Conservation (phyloP, 2,113 vertebrate genomes). For the Marmota flaviventris region DNA sequence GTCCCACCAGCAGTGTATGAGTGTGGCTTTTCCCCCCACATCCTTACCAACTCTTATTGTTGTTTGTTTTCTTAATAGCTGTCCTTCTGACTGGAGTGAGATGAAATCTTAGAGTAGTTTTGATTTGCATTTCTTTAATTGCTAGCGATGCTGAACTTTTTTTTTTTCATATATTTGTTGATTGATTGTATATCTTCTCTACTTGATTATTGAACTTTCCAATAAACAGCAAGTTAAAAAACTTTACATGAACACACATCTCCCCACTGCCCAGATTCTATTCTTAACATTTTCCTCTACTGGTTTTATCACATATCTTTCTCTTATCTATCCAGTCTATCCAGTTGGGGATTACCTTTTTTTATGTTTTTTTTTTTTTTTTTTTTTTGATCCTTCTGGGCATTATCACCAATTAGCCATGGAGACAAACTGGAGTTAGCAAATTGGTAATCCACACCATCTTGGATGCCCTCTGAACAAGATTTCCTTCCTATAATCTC, state of each 20-base stretch:
- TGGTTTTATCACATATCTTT: fast-evolving
- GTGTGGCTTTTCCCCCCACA: too few relatives aligned
- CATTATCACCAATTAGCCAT: not conserved
- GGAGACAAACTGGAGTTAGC: not conserved
- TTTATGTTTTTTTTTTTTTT: too few relatives aligned
- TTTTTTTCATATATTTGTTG: too few relatives aligned
- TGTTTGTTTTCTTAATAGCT: too few relatives aligned
- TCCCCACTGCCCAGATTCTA: not conserved
- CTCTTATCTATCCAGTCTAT: not conserved
- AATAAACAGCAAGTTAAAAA: not conserved
- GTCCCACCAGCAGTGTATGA: too few relatives aligned
- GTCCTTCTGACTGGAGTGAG: too few relatives aligned
- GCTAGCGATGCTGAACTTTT: too few relatives aligned
- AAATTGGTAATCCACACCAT: fast-evolving
- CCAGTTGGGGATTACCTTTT: too few relatives aligned
- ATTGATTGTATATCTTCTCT: too few relatives aligned
- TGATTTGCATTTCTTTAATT: too few relatives aligned
- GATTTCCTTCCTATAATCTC: not conserved
- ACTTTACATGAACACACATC: not conserved
- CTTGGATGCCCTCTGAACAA: not conserved
- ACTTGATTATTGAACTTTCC: not conserved
- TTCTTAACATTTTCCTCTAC: not conserved
- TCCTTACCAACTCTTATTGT: too few relatives aligned
- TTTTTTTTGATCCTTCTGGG: not conserved
- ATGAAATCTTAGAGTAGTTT: too few relatives aligned